Percentiles rank a stretch among this genome's conserved stretches.
phyloP scores from a whole-genome alignment of 2,797 vertebrate genomes.

The Clarias laeviceps region DNA sequence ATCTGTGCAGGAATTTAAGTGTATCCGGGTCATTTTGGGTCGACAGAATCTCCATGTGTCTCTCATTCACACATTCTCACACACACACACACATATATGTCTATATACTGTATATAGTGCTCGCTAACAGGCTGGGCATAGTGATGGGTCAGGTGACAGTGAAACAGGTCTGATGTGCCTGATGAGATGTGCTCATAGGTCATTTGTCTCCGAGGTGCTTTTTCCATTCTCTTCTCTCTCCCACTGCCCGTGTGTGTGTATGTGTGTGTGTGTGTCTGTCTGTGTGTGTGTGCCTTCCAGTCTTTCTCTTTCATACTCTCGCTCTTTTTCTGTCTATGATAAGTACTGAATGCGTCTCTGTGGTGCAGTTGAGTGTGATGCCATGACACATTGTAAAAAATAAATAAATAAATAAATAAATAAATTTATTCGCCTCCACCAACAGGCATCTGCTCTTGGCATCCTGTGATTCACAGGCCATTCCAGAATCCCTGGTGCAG shows the following conservation, averaged over 20 bases:
- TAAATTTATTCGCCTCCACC: background rate
- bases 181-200: background rate
- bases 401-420: too few species aligned
- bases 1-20: conserved; percentile 15
- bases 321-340: background rate
- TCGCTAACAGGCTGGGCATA: background rate
- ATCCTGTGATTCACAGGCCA: conserved; percentile 2
- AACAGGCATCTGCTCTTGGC: conserved; percentile 13
- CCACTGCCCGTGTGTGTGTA: too few species aligned
- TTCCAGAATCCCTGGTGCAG: conserved; percentile 15
- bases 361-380: background rate
- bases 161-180: background rate
- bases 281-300: background rate
- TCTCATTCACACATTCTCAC: background rate
- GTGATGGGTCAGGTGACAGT: conserved; percentile 18
- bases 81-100: too few species aligned
- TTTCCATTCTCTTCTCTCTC: background rate
- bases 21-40: background rate
- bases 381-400: background rate
- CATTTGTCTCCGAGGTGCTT: background rate
- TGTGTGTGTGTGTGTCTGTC: background rate
- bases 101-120: background rate
- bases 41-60: background rate
- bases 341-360: background rate
- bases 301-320: background rate